A percentile compares a stretch with the other conserved stretches of the same genome.
Conservation (phyloP, 2,113 vertebrate genomes). For the Semnornis frantzii region DNA sequence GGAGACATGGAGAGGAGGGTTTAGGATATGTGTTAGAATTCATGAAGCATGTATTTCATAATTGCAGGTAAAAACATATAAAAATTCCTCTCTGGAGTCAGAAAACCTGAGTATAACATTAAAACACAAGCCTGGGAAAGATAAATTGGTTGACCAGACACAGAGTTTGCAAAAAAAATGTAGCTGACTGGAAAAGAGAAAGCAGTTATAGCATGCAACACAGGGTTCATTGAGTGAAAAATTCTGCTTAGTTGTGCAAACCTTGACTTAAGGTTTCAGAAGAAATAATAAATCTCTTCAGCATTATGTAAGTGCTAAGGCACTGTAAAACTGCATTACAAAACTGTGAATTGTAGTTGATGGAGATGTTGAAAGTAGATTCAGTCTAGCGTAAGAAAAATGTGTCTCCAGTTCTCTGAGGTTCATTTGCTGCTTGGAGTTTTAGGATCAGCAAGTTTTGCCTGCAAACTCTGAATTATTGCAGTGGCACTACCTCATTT, state of each 20-base stretch:
- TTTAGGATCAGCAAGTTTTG: background rate
- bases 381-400: background rate
- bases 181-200: background rate
- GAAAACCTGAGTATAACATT: background rate
- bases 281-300: background rate
- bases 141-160: background rate
- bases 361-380: background rate
- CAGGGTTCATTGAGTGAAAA: background rate
- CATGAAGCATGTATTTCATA: no score
- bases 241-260: background rate
- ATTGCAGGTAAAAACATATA: background rate
- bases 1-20: no score
- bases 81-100: background rate
- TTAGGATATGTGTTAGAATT: no score
- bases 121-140: background rate
- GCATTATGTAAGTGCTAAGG: background rate
- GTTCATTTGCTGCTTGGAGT: background rate
- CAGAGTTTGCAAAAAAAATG: background rate
- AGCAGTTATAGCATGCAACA: background rate
- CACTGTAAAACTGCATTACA: background rate
- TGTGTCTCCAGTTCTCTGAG: background rate
- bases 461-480: background rate
- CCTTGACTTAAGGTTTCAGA: background rate
- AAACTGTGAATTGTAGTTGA: background rate
- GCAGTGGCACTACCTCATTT: background rate